Percentiles rank a stretch among this genome's conserved stretches.
Evolutionary conservation across 2,113 vertebrate genomes (phyloP).

Genomic region (Nycticryphes semicollaris): DNA sequence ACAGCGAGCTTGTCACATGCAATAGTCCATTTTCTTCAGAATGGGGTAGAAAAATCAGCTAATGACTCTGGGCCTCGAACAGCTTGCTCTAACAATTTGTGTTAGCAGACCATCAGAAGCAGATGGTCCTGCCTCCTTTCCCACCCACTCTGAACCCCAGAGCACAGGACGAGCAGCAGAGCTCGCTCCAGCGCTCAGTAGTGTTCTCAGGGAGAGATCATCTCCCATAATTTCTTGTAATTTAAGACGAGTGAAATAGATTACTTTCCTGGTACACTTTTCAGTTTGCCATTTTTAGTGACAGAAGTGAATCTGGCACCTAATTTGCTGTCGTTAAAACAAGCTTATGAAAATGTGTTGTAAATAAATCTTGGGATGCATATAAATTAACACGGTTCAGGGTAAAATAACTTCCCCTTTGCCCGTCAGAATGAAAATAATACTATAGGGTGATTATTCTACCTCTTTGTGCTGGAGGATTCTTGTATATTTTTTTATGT

Average conservation of each 20-base stretch:
- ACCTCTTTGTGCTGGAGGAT: neutral
- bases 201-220: neutral
- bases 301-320: neutral
- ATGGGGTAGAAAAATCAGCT: neutral
- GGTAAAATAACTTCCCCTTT: neutral
- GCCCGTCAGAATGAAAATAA: neutral
- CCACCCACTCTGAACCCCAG: neutral
- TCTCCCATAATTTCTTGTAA: neutral
- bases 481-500: neutral
- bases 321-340: constrained; percentile 11
- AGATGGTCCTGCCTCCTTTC: neutral
- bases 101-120: neutral
- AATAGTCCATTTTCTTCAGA: neutral
- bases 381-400: neutral
- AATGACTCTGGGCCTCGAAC: neutral
- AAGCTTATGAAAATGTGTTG: neutral
- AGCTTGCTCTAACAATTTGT: neutral
- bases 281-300: constrained; percentile 2
- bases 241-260: neutral
- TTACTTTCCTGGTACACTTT: neutral
- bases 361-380: neutral
- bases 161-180: neutral
- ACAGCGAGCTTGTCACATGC: neutral
- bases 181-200: neutral
- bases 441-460: neutral